Evolutionary conservation across 2,113 vertebrate genomes (phyloP).

Genomic region (Trogon surrucura): DNA sequence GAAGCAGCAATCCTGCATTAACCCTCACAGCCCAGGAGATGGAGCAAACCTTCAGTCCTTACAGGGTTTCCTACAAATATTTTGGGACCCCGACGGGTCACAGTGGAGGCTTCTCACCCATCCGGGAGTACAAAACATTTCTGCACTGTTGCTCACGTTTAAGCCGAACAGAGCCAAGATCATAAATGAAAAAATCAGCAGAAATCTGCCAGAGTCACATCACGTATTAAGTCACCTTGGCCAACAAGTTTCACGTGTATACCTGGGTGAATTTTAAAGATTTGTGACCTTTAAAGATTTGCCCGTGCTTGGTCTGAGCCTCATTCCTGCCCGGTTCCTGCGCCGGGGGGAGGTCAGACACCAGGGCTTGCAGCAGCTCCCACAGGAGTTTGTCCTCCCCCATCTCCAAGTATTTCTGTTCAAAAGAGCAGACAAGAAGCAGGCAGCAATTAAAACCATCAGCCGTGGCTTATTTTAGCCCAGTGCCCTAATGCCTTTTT

Average conservation of each 20-base stretch:
- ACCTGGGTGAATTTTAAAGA: neutral
- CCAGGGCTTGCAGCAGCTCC: neutral
- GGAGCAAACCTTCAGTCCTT: neutral
- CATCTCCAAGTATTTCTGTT: neutral
- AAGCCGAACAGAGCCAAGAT: neutral
- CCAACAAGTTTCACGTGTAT: rapidly evolving
- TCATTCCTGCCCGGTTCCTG: neutral
- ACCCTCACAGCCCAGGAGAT: constrained; percentile 25
- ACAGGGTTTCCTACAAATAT: rapidly evolving
- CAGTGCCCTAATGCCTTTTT: neutral
- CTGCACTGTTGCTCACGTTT: neutral
- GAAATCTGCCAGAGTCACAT: neutral
- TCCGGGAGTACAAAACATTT: neutral
- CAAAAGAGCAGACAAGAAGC: neutral
- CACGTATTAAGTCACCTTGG: rapidly evolving
- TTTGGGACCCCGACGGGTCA: rapidly evolving
- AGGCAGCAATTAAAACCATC: neutral
- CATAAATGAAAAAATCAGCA: neutral
- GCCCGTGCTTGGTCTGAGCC: neutral
- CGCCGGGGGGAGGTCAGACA: neutral
- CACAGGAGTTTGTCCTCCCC: neutral
- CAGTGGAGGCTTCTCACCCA: rapidly evolving
- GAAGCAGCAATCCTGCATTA: neutral
- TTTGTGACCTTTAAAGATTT: neutral
- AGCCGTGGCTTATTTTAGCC: neutral